Base-by-base conservation (phyloP, 92 coral and sea anemone species). In the Siderastrea siderea region DNA sequence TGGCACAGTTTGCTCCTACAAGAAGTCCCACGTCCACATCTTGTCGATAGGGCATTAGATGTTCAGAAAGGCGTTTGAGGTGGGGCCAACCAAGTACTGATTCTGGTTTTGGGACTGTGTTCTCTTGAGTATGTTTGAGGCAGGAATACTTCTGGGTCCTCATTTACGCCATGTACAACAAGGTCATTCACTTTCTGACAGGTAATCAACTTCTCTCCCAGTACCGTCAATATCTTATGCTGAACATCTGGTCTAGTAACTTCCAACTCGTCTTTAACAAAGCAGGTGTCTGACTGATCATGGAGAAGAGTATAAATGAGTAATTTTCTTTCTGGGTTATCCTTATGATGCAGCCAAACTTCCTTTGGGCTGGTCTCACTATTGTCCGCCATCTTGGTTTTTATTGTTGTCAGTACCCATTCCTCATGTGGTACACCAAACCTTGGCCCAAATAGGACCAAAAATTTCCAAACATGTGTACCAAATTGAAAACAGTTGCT, bases 41-140 rank as follows among this genome's bases (percentile, higher is more conserved):
- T 0, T 79, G 71, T 26, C 61, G 65, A 50, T 69, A 71, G 2
- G 89, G 87, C 60, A 92, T 52, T 47, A 92, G 62, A 74, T 92
- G 51, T 1, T 53, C 61, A 7, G 90, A 84, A 13, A 85, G 84
- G 10, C 52, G 71, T 44, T 83, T 6, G 43, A 93, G 89, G 51
- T 93, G 95, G 11, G 89, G 78, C 89, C 86, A 93, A 62, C 70
- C 68, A 7, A 50, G 51, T 1, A 93, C 95, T n/a, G 86, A 51
- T 26, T 81, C 88, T 19, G 86, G 93, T 17, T 66, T 71, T 16
- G 95, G 95, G 64, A 89, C 75, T 62, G n/a, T 90, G 94, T 71
- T 82, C 77, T 63, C 93, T 74, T 17, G 96, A 59, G 53, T 90
- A 93, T 38, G 78, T 64, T 67, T 52, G 43, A 4, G 96, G 92